These are phyloP conservation scores for Clarias magur DNA, from an alignment of 2,113 vertebrate species.

Conservation along the genomic window DNA sequence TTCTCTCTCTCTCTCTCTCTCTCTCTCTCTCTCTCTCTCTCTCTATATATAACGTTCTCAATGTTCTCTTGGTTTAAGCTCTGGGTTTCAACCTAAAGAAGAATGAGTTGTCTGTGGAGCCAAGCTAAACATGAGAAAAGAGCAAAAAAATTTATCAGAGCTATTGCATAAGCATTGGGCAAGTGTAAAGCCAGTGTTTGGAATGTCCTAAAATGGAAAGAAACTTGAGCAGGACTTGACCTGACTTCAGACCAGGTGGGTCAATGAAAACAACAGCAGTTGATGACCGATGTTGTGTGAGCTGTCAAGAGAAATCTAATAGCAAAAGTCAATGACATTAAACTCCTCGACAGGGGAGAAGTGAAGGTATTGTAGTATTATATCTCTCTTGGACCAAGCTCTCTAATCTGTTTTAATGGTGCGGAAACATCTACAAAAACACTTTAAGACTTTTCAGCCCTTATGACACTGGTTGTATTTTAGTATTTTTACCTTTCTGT, in stretches of 20 bases:
- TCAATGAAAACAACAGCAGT: neutral
- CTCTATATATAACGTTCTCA: too few species aligned
- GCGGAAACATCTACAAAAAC: neutral
- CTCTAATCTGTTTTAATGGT: neutral
- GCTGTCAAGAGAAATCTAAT: neutral
- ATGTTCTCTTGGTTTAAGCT: too few species aligned
- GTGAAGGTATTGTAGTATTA: neutral
- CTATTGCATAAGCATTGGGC: neutral
- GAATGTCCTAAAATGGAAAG: neutral
- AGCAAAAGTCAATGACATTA: neutral
- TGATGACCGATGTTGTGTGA: neutral
- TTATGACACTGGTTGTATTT: neutral
- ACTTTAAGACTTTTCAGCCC: neutral
- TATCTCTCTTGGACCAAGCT: neutral
- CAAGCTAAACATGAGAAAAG: neutral
- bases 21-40: too few species aligned
- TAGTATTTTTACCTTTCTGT: neutral
- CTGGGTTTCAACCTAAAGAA: neutral
- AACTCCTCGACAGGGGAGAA: neutral
- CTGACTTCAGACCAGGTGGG: neutral
- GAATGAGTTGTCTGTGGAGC: neutral
- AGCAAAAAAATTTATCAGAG: neutral
- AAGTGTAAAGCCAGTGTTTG: neutral
- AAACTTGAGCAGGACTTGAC: neutral
- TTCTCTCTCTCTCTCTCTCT: too few species aligned